Conservation (phyloP, 2,888 invertebrate genomes). For the Trachelus iudaicus region DNA sequence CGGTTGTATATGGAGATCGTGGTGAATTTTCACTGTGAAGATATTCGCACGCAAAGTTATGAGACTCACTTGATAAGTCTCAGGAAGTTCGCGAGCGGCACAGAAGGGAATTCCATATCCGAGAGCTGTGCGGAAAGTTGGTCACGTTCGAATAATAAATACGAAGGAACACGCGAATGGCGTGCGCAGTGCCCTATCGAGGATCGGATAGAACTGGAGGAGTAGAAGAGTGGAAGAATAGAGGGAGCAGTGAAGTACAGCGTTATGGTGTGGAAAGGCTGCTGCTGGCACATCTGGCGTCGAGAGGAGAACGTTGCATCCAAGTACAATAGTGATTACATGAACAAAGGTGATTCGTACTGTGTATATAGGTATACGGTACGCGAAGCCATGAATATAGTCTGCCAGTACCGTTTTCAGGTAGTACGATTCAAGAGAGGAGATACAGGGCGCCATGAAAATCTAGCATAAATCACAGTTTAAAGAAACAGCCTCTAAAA, state of each 20-base stretch:
- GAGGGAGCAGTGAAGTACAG: background rate
- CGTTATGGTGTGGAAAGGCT: constrained; percentile 7
- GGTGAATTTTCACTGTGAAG: background rate
- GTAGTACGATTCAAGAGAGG: too few relatives aligned
- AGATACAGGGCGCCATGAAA: too few relatives aligned
- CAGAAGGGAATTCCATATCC: background rate
- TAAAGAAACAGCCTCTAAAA: too few relatives aligned
- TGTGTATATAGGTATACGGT: background rate
- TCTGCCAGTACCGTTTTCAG: background rate
- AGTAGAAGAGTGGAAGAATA: background rate
- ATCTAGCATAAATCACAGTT: too few relatives aligned
- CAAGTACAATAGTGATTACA: constrained; percentile 48
- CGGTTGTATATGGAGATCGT: background rate
- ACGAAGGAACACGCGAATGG: constrained; percentile 31
- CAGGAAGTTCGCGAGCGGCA: background rate
- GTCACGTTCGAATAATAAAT: constrained; percentile 52
- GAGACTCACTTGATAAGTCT: background rate
- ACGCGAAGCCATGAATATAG: background rate
- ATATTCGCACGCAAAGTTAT: background rate
- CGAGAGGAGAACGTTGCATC: constrained; percentile 13
- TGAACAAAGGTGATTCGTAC: constrained; percentile 34
- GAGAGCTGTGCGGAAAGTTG: constrained; percentile 24
- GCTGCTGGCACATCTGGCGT: constrained; percentile 40
- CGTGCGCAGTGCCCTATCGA: constrained; percentile 23
- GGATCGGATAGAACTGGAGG: background rate